Percentiles rank a stretch among this genome's conserved stretches.
phyloP scores from a whole-genome alignment of 2,113 vertebrate species.

The Hirundichthys speculiger region DNA sequence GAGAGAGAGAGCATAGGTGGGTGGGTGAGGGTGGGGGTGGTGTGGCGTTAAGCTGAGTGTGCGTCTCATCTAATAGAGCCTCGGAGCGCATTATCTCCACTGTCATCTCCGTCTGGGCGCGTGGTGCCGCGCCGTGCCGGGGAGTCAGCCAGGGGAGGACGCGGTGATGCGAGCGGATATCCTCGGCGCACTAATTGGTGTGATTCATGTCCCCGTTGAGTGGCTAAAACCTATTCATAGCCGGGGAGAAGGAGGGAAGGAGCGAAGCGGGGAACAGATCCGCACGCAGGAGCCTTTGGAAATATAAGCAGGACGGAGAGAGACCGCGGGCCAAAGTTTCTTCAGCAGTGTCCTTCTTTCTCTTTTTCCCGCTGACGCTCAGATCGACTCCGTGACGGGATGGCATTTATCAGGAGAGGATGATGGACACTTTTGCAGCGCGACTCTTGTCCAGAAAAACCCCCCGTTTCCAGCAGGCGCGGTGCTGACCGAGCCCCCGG shows the following conservation, averaged over 20 bases:
- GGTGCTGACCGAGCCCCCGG: conserved; percentile 70
- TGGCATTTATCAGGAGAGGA: conserved; percentile 55
- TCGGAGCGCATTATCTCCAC: conserved; percentile 74
- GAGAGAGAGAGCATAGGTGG: conserved; percentile 62
- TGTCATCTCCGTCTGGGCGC: conserved; percentile 72
- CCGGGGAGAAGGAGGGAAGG: conserved; percentile 41
- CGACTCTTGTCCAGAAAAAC: conserved; percentile 53
- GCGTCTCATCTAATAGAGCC: conserved; percentile 71
- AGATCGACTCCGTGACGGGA: conserved; percentile 54
- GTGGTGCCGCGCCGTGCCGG: conserved; percentile 61
- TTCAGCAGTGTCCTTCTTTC: conserved; percentile 15
- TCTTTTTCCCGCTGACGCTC: not conserved
- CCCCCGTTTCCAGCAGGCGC: conserved; percentile 35
- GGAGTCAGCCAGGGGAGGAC: conserved; percentile 52
- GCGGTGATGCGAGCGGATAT: conserved; percentile 56
- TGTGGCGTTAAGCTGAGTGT: conserved; percentile 46
- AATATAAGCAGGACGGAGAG: conserved; percentile 17
- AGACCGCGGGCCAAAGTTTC: conserved; percentile 62
- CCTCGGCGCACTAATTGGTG: conserved; percentile 69
- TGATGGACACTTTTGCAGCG: conserved; percentile 73
- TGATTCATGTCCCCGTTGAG: conserved; percentile 62
- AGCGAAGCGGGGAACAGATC: conserved; percentile 23
- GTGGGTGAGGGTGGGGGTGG: not conserved
- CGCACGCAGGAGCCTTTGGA: conserved; percentile 41
- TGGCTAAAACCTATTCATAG: conserved; percentile 54